Base-by-base conservation (phyloP, 2,888 invertebrate genomes). In the Geotrupes spiniger region DNA sequence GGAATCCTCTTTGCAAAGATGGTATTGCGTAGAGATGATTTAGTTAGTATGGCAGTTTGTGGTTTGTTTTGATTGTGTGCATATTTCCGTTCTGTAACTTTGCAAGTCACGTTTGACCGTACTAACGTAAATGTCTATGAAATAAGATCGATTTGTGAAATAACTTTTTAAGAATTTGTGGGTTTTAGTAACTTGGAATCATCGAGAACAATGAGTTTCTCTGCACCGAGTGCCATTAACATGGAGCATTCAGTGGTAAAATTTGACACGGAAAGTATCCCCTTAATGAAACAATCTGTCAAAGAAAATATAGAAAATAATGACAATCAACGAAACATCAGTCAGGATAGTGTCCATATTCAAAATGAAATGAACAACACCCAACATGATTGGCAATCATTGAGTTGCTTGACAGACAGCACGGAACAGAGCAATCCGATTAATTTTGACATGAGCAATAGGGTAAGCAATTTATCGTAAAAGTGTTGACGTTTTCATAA, bases 381-480 rank as follows among this genome's bases (percentile, higher is more conserved):
- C 3, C 77, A 75, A 11, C 87, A 87, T 68, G 87, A 84, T 55
- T 90, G 90, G 77, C 85, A 88, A 59, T 90, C 90, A 3, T 74
- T 91, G 10, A 92, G 91, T 66, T 89, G 89, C 58, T 78, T 91
- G 52, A 92, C 92, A 0, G 92, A 92, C 69, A 91, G 91, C 69
- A 92, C 92, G 0, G 92, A 93, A 64, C 92, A 92, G 66, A 90
- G 90, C 63, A 92, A 89, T 29, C 92, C 93, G 0, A 85, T 93
- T 55, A 88, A 91, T 72, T 93, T 94, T 66, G 93, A 94, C 66
- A 87, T 93, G 84, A 91, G 92, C 49, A 94, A 94, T 72, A 80
- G 93, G 65, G 92, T 89, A 66, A 71, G 77, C 66, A 26, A 37
- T 17, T 10, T 9, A 39, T 12, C 14, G 11, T 12, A 6, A 16